phyloP scores from a whole-genome alignment of 2,888 invertebrate species.

The Thecocarcelia acutangulata region DNA sequence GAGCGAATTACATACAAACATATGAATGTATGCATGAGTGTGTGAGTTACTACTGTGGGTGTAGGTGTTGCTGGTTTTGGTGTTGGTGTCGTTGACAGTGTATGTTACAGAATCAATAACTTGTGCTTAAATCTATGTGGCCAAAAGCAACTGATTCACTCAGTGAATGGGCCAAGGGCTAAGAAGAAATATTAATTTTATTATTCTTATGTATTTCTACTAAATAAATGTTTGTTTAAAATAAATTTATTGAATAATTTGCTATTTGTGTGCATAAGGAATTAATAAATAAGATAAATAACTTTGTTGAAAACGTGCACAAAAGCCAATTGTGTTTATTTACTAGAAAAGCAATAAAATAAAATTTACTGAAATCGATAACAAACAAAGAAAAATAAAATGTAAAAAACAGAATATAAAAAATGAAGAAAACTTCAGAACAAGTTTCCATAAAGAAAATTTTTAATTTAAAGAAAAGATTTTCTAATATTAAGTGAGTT shows the following conservation, averaged over 20 bases:
- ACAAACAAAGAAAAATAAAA: too few species aligned
- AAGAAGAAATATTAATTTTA: slow-evolving; percentile 26
- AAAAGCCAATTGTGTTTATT: slow-evolving; percentile 47
- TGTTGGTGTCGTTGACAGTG: slow-evolving; percentile 49
- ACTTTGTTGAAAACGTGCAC: slow-evolving; percentile 34
- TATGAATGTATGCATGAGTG: background rate
- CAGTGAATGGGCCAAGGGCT: slow-evolving; percentile 67
- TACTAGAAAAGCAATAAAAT: slow-evolving; percentile 1
- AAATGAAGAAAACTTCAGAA: too few species aligned
- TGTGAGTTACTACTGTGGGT: background rate
- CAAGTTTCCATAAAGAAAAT: too few species aligned
- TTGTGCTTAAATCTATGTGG: slow-evolving; percentile 64
- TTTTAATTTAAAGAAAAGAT: too few species aligned
- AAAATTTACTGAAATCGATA: background rate
- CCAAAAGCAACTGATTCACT: slow-evolving; percentile 68
- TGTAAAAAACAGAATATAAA: too few species aligned
- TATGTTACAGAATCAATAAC: slow-evolving; percentile 48
- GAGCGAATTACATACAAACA: background rate
- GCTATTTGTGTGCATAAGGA: background rate
- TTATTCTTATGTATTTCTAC: background rate
- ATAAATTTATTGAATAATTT: background rate
- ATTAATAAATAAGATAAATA: slow-evolving; percentile 5
- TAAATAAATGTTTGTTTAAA: background rate
- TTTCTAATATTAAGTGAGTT: too few species aligned
- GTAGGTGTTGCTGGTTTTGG: slow-evolving; percentile 15